Conservation (phyloP, 2,113 vertebrate species). For the Labeo rohita region DNA sequence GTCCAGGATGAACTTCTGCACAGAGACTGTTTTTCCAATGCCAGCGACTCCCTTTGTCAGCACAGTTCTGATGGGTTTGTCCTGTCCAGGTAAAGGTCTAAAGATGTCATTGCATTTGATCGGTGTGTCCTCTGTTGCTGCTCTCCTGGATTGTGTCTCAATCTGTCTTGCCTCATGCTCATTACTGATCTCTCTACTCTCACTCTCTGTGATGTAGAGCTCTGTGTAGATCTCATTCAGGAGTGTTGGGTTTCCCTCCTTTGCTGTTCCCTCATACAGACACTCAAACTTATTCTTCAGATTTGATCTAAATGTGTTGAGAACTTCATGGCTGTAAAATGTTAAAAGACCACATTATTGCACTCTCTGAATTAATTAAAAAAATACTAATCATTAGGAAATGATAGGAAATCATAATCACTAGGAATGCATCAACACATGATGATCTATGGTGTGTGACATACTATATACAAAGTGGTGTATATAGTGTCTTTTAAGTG, state of each 20-base stretch:
- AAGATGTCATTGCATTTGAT: slow-evolving; percentile 1
- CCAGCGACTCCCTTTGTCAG: slow-evolving; percentile 7
- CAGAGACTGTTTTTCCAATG: background rate
- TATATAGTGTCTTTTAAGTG: background rate
- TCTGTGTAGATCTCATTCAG: slow-evolving; percentile 49
- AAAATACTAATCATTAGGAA: too few relatives aligned
- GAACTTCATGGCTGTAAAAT: background rate
- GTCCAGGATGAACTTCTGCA: too few relatives aligned
- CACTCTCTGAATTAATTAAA: background rate
- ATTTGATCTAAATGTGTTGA: background rate
- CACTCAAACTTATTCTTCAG: background rate
- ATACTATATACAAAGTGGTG: background rate
- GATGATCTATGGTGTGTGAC: background rate
- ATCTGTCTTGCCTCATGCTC: slow-evolving; percentile 43
- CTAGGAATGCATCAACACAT: background rate
- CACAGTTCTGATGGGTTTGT: slow-evolving; percentile 5
- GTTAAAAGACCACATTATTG: background rate
- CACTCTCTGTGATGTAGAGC: slow-evolving; percentile 43
- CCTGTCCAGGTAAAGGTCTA: slow-evolving; percentile 3
- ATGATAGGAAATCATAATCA: background rate
- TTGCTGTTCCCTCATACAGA: background rate
- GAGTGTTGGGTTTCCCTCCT: background rate
- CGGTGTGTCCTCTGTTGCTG: background rate
- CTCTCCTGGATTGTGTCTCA: slow-evolving; percentile 20
- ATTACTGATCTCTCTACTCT: slow-evolving; percentile 4